These are phyloP conservation scores for Drosophila orena DNA, from an alignment of 1,140 invertebrate species.

Conservation along the genomic window DNA sequence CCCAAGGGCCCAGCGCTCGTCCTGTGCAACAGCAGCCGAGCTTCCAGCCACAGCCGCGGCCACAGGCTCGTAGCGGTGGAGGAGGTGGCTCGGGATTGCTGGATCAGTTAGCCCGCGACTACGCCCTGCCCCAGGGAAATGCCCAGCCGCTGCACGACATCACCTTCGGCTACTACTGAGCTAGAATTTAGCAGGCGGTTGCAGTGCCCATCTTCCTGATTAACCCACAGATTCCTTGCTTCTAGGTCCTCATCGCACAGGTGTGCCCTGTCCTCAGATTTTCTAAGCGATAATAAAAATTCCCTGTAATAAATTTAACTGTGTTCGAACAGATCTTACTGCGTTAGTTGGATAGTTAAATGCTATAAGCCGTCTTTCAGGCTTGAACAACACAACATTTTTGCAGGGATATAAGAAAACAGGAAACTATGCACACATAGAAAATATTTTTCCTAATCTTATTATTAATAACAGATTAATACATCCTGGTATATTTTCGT, in stretches of 20 bases:
- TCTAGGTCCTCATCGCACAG: conserved; percentile 41
- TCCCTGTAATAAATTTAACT: conserved; percentile 20
- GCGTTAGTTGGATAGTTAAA: too few species aligned
- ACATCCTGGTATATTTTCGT: too few species aligned
- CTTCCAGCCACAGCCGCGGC: conserved; percentile 83
- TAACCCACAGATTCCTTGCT: conserved; percentile 44
- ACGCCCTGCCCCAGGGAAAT: conserved; percentile 89
- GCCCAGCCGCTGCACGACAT: conserved; percentile 91
- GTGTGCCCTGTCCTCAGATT: conserved; percentile 27
- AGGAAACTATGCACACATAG: too few species aligned
- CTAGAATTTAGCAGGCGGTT: background rate
- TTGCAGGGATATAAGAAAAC: too few species aligned
- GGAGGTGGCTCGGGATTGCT: conserved; percentile 88
- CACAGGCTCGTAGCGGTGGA: conserved; percentile 82
- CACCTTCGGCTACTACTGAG: conserved; percentile 90
- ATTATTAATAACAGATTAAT: too few species aligned
- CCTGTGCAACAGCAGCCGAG: conserved; percentile 76
- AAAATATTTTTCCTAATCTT: too few species aligned
- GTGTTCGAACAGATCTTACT: background rate
- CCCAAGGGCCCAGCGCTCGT: conserved; percentile 51
- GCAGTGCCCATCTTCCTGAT: conserved; percentile 5
- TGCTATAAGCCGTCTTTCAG: conserved; percentile 35
- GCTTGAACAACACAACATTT: background rate
- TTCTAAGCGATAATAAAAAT: conserved; percentile 48
- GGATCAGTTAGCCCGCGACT: conserved; percentile 92